Percentiles rank a stretch among this genome's conserved stretches.
phyloP scores from a whole-genome alignment of 2,888 invertebrate species.

The Ormyrus rosae region DNA sequence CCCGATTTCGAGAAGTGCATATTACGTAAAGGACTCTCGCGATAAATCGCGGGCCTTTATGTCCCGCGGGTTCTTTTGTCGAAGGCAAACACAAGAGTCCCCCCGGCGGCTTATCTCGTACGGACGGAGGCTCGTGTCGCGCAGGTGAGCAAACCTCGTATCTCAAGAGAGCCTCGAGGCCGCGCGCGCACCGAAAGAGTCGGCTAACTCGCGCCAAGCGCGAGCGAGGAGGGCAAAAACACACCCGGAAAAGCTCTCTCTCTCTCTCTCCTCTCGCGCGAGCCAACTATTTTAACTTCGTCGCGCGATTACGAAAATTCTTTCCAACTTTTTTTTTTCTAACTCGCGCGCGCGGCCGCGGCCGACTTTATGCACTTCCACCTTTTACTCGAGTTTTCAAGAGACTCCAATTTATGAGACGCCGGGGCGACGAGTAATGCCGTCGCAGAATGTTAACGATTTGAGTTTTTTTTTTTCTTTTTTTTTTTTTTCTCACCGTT shows the following conservation, averaged over 20 bases:
- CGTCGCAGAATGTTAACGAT: conserved; percentile 6
- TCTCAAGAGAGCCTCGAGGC: conserved; percentile 44
- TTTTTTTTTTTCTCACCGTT: neutral
- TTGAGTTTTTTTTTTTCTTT: neutral
- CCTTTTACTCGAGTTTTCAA: neutral
- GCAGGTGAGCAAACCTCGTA: conserved; percentile 54
- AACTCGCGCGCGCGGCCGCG: neutral
- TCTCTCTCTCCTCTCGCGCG: neutral
- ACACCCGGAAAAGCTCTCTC: neutral
- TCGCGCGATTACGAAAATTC: conserved; percentile 22
- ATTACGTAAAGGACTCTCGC: conserved; percentile 46
- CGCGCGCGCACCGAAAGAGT: conserved; percentile 13
- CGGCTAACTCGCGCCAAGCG: conserved; percentile 34
- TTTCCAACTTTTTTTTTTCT: conserved; percentile 2
- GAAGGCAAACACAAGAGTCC: conserved; percentile 55
- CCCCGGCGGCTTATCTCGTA: conserved; percentile 50
- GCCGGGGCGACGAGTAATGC: conserved; percentile 7
- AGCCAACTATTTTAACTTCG: conserved; percentile 39
- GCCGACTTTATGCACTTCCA: neutral
- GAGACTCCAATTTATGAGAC: conserved; percentile 21
- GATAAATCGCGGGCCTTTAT: conserved; percentile 47
- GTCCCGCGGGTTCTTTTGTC: conserved; percentile 45
- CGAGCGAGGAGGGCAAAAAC: neutral
- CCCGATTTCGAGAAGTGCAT: conserved; percentile 22
- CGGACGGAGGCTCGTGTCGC: conserved; percentile 41